Base-by-base conservation (phyloP, 2,888 invertebrate species). In the Glaucopsyche alexis region DNA sequence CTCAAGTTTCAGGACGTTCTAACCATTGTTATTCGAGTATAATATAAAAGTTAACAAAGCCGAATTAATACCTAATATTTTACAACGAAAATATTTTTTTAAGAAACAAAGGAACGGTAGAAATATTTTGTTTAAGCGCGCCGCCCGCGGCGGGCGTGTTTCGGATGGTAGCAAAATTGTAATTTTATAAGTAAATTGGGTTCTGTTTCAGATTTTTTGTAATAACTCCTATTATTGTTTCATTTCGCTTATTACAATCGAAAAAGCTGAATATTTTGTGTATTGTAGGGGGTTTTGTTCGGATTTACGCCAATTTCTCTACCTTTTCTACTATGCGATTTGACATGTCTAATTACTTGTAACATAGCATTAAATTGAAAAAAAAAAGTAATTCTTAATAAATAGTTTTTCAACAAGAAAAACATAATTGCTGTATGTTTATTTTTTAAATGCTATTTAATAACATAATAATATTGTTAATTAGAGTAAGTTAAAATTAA, bases 191-290 rank as follows among this genome's bases (percentile, higher is more conserved):
- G 69, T 49, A 69, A 69, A 69, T 69, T 69, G 69, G 69, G 49
- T 49, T 69, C 47, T 69, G 47, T 47, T 69, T 69, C 69, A 14
- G 47, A 69, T 69, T 69, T 60, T 69, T 69, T 69, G 47, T 38
- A 69, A 47, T 69, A 69, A 69, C 69, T 69, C 67, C 47, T 69
- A 69, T 69, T 69, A 49, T 69, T 69, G 49, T 69, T 69, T 69
- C 47, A 69, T 69, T 69, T 69, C 49, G 49, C 67, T 47, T 69
- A 69, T 69, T 29, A 69, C 49, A 49, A 69, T 8, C 47, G 49
- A 49, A 29, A 69, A 69, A 69, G 69, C 19, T 8, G 69, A 69
- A 69, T 16, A 16, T 67, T 67, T 5, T 67, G 29, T 38, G 60
- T 19, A 47, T 47, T 47, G 29, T 29, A 29, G 29, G 47, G 47